Evolutionary conservation across 37 sponge, comb jelly and placozoan species (phyloP).

Genomic region (Halisarca cf. caerulea): DNA sequence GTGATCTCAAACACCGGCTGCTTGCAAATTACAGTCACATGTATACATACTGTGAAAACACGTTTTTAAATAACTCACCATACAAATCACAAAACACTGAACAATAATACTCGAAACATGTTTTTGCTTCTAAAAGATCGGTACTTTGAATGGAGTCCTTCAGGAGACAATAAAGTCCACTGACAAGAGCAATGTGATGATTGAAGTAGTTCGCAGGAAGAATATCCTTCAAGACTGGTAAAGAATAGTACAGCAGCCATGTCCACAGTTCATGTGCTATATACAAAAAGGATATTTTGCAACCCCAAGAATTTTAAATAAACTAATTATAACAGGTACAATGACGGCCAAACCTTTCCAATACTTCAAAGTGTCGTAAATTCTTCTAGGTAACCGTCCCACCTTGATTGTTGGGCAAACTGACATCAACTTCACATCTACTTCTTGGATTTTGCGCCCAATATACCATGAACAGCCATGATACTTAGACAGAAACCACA

Average conservation of each 20-base stretch:
- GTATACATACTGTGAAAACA: too few relatives aligned
- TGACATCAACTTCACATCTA: slow-evolving; percentile 17
- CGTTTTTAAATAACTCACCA: too few relatives aligned
- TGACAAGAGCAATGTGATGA: slow-evolving; percentile 45
- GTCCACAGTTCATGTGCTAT: slow-evolving; percentile 43
- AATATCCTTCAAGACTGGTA: slow-evolving; percentile 20
- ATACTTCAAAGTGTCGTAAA: slow-evolving; percentile 35
- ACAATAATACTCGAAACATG: slow-evolving; percentile 35
- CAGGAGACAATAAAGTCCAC: slow-evolving; percentile 37
- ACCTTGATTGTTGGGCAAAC: slow-evolving; percentile 42
- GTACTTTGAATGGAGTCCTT: slow-evolving; percentile 14
- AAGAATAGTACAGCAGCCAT: slow-evolving; percentile 43
- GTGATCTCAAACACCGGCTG: too few relatives aligned
- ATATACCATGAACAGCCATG: slow-evolving; percentile 40
- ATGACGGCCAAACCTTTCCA: slow-evolving; percentile 49
- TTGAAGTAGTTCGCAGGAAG: slow-evolving; percentile 31
- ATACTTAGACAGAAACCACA: slow-evolving; percentile 39
- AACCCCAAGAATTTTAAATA: too few relatives aligned
- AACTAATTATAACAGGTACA: too few relatives aligned
- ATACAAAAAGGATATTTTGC: too few relatives aligned
- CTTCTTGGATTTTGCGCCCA: not conserved
- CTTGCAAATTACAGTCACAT: too few relatives aligned
- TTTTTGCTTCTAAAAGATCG: slow-evolving; percentile 15
- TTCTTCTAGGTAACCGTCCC: slow-evolving; percentile 28
- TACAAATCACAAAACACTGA: slow-evolving; percentile 34